These are phyloP conservation scores for Hippocampus guttulatus DNA, from an alignment of 2,113 vertebrate species.

Conservation along the genomic window DNA sequence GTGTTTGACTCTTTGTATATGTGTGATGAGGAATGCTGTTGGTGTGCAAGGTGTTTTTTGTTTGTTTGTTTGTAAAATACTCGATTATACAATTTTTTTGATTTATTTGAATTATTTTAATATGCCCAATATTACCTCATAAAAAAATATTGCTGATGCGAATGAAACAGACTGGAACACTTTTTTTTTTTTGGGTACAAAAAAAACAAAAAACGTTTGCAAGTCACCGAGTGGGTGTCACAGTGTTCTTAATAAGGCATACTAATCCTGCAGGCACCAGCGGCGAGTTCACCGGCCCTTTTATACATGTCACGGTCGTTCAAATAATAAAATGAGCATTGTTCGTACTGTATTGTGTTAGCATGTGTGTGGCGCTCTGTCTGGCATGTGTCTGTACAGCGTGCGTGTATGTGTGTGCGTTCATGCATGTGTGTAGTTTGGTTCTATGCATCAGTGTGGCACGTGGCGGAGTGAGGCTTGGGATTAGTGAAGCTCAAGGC, in stretches of 20 bases:
- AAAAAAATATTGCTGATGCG: not conserved
- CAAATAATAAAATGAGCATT: not conserved
- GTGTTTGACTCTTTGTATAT: slow-evolving; percentile 9
- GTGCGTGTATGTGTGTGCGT: slow-evolving; percentile 31
- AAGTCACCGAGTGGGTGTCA: slow-evolving; percentile 11
- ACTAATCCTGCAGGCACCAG: slow-evolving; percentile 3
- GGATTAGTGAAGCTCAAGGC: slow-evolving; percentile 74
- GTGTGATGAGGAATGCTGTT: slow-evolving; percentile 1
- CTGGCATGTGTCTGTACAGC: not conserved
- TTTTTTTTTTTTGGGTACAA: not conserved
- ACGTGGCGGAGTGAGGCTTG: slow-evolving; percentile 71
- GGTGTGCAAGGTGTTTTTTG: slow-evolving; percentile 19
- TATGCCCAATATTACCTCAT: not conserved
- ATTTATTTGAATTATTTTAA: not conserved
- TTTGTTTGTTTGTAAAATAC: slow-evolving; percentile 10
- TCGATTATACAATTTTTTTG: not conserved
- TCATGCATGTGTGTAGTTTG: slow-evolving; percentile 27
- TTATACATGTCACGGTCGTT: not conserved
- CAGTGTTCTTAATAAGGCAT: slow-evolving; percentile 13
- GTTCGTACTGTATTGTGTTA: not conserved
- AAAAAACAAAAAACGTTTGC: slow-evolving; percentile 4
- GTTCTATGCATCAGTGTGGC: slow-evolving; percentile 61
- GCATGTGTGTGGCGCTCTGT: not conserved
- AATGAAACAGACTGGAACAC: not conserved
- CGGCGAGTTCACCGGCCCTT: not conserved